A percentile compares a stretch with the other conserved stretches of the same genome.
phyloP scores from a whole-genome alignment of 1,140 invertebrate genomes.

The Camponotus vicinus region DNA sequence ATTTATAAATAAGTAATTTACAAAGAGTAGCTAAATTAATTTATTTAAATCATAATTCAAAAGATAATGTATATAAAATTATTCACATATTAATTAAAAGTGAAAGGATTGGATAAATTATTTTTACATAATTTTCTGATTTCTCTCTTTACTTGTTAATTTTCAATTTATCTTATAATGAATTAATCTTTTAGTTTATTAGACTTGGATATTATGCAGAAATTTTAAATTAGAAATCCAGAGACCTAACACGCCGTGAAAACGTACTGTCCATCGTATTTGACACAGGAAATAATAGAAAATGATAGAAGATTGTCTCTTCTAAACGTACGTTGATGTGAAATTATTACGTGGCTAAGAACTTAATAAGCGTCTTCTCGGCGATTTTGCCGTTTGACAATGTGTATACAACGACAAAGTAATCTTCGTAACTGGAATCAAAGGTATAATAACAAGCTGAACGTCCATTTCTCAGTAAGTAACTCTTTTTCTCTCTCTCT shows the following conservation, averaged over 20 bases:
- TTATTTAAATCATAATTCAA: not conserved
- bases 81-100: not conserved
- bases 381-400: conserved; percentile 19
- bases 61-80: not conserved
- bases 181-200: conserved; percentile 6
- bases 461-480: conserved; percentile 48
- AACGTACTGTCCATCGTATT: not conserved
- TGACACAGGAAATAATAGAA: conserved; percentile 20
- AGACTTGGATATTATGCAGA: not conserved
- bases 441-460: conserved; percentile 48
- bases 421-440: conserved; percentile 58
- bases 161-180: not conserved
- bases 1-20: not conserved
- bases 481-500: conserved; percentile 60
- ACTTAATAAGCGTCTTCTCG: conserved; percentile 44
- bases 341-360: conserved; percentile 46
- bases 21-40: not conserved
- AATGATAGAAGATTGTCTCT: conserved; percentile 49
- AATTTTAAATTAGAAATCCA: conserved; percentile 1
- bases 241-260: not conserved
- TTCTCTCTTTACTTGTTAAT: not conserved
- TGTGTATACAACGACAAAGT: conserved; percentile 26
- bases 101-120: conserved; percentile 1
- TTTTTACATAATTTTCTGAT: not conserved
- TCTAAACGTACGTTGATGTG: not conserved